Base-by-base conservation (phyloP, 2,888 invertebrate genomes). In the Caradrina kadenii region DNA sequence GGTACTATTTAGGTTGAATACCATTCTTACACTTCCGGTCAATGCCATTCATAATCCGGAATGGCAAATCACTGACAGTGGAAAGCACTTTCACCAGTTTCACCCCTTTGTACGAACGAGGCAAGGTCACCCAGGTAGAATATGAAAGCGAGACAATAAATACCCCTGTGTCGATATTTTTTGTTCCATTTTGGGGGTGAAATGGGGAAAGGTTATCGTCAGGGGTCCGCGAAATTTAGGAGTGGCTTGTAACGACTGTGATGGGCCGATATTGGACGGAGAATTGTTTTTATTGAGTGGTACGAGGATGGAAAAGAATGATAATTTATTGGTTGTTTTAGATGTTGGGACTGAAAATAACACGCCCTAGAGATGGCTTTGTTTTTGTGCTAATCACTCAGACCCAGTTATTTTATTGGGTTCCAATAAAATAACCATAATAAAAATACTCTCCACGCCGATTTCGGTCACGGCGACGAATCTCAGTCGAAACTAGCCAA, bases 21-120 rank as follows among this genome's bases (percentile, higher is more conserved):
- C 80, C 83, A 77, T 81, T 76, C 48, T 55, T 62, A 72, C 74
- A 80, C 75, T 84, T 84, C 82, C 86, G 87, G 82, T 78, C 79
- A 80, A 69, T 39, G 78, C 71, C 80, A 86, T 86, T 81, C 78
- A 71, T 61, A 62, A 63, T 42, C 58, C 61, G 67, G 61, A 80
- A 82, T 71, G 66, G 71, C 74, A 76, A 84, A 83, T 79, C 69
- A 79, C 73, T 66, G 69, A 62, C 65, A 73, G 69, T 52, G 71
- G 59, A 80, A 76, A 73, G 69, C 78, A 78, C 78, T 82, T 80
- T 73, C 35, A 61, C 53, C 50, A 53, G 53, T 49, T 77, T 55
- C 68, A 78, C 63, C 73, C 61, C 56, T 68, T 81, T 74, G 72
- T 73, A 15, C 54, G 56, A 58, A 42, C 56, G 13, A 55, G 17